Evolutionary conservation across 2,797 vertebrate species (phyloP).

Genomic region (Spinus pinus): DNA sequence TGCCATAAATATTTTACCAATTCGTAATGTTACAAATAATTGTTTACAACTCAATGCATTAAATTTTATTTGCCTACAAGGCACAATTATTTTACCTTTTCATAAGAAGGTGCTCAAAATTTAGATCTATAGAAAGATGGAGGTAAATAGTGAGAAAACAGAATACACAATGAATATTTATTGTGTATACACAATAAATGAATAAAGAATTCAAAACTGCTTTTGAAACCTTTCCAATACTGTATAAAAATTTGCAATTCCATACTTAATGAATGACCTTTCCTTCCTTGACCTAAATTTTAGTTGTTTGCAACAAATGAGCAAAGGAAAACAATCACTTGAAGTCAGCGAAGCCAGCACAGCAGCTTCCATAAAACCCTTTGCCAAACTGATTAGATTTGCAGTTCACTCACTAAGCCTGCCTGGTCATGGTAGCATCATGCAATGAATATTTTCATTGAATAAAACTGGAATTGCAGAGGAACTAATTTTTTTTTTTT

Average conservation of each 20-base stretch:
- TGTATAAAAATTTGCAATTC: neutral
- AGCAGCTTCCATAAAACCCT: conserved; percentile 58
- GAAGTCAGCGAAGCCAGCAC: conserved; percentile 58
- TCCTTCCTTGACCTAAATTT: neutral
- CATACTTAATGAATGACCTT: neutral
- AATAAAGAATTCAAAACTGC: neutral
- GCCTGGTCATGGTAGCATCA: conserved; percentile 58
- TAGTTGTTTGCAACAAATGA: conserved; percentile 60
- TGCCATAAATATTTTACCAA: neutral
- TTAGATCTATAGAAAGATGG: conserved; percentile 2
- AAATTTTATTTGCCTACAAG: neutral
- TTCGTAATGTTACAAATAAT: neutral
- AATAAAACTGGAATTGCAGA: conserved; percentile 47
- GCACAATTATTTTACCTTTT: neutral
- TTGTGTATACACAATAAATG: too few species aligned
- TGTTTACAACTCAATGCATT: neutral
- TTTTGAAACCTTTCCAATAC: conserved; percentile 20
- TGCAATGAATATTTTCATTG: conserved; percentile 55
- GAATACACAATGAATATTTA: neutral
- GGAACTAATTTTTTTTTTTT: neutral
- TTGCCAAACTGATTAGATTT: conserved; percentile 76
- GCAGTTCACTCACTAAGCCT: conserved; percentile 70
- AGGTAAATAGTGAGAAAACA: neutral
- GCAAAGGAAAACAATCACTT: conserved; percentile 55
- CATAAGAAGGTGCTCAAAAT: neutral